phyloP scores from a whole-genome alignment of 2,113 vertebrate species.

The Protobothrops mucrosquamatus region DNA sequence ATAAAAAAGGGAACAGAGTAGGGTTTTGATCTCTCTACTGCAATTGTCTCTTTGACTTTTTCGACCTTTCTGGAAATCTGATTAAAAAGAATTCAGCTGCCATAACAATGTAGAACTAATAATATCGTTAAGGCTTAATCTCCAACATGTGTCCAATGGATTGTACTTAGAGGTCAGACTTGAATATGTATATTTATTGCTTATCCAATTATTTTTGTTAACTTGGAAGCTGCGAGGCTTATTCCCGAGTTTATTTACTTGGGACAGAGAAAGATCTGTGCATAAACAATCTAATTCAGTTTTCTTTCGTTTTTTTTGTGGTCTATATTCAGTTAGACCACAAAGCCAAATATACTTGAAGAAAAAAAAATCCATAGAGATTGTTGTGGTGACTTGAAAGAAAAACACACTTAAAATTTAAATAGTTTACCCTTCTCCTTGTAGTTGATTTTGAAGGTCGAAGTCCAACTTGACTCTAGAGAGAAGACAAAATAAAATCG shows the following conservation, averaged over 20 bases:
- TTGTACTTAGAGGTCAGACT: not conserved
- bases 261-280: not conserved
- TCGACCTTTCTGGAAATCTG: not conserved
- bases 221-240: not conserved
- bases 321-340: not conserved
- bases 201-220: not conserved
- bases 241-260: not conserved
- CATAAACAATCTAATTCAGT: not conserved
- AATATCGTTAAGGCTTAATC: not conserved
- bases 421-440: slow-evolving; percentile 56
- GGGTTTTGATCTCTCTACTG: not conserved
- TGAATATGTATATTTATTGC: not conserved
- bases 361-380: no score
- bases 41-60: not conserved
- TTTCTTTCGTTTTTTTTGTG: not conserved
- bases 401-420: not conserved
- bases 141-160: not conserved
- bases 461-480: slow-evolving; percentile 32
- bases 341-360: not conserved
- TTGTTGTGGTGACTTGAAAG: not conserved
- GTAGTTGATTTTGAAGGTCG: slow-evolving; percentile 16
- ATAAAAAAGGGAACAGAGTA: not conserved
- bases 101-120: not conserved
- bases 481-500: not conserved
- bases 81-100: not conserved